Evolutionary conservation across 2,113 vertebrate genomes (phyloP).

Genomic region (Gnathonemus longibarbis): DNA sequence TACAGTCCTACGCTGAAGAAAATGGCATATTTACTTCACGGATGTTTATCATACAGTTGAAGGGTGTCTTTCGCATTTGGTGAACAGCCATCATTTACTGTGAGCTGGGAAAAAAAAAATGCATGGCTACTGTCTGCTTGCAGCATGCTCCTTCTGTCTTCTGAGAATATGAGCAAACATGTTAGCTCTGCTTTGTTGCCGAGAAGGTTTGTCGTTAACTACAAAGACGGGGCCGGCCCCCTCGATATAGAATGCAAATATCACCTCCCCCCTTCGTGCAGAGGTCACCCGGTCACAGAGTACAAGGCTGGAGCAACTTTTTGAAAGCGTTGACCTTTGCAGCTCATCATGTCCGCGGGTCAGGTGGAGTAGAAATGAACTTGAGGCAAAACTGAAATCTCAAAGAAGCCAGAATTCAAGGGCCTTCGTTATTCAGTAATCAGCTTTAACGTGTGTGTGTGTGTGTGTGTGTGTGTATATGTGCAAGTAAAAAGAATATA

Average conservation of each 20-base stretch:
- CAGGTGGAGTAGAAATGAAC: neutral
- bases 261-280: neutral
- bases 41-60: constrained; percentile 10
- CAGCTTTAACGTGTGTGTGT: neutral
- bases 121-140: neutral
- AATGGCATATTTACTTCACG: constrained; percentile 1
- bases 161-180: neutral
- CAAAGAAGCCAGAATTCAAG: neutral
- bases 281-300: constrained; percentile 2
- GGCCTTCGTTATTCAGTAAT: neutral
- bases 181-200: neutral
- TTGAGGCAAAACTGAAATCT: constrained; percentile 4
- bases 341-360: neutral
- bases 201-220: neutral
- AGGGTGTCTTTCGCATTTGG: neutral
- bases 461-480: neutral
- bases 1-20: constrained; percentile 5
- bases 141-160: neutral
- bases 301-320: neutral
- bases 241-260: constrained; percentile 18
- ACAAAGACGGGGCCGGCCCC: neutral
- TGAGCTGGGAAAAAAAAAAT: neutral
- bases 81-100: constrained; percentile 4
- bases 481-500: neutral
- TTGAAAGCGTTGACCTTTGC: constrained; percentile 10